Base-by-base conservation (phyloP, 1,140 invertebrate genomes). In the Bursaphelenchus mucronatus region DNA sequence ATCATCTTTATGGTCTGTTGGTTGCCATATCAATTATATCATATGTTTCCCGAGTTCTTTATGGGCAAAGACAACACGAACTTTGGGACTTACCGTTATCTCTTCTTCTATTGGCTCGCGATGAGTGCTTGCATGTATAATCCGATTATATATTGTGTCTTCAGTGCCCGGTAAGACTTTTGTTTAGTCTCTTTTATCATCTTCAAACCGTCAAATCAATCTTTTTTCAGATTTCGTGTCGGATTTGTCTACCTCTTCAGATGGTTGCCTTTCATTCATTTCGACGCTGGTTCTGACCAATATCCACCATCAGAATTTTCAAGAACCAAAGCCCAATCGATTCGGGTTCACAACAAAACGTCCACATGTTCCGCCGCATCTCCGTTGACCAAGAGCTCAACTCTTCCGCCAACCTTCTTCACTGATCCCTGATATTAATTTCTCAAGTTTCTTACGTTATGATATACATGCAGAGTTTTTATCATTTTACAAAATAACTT, bases 61-160 rank as follows among this genome's bases (percentile, higher is more conserved):
- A 13, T 63, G 51, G 30, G 30, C 30, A 30, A 30, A 30, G 45
- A 43, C 7, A 19, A 64, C 44, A 30, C 50, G 13, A 15, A 45
- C n/a, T 39, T 64, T 30, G 55, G 19, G 15, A 45, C 57, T 13
- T 64, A 64, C 40, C 30, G 39, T 9, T 64, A 64, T 51, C 21
- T 64, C 21, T 30, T 64, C 17, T 64, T 64, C 51, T 64, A 64
- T 43, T 64, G 53, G 54, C 15, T 64, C 44, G 63, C 63, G n/a
- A 64, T 64, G 63, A 44, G 17, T 58, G 55, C 57, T 39, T 57
- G 63, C 21, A 41, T 40, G n/a, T 56, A 40, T 43, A 64, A 64
- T 50, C 63, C 63, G 44, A 19, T 64, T 17, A 64, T 64, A 10
- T 64, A 64, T 49, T 64, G 43, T 40, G 43, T 19, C 11, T 64